Conservation (phyloP, 2,888 invertebrate genomes). For the Meandrusa payeni region DNA sequence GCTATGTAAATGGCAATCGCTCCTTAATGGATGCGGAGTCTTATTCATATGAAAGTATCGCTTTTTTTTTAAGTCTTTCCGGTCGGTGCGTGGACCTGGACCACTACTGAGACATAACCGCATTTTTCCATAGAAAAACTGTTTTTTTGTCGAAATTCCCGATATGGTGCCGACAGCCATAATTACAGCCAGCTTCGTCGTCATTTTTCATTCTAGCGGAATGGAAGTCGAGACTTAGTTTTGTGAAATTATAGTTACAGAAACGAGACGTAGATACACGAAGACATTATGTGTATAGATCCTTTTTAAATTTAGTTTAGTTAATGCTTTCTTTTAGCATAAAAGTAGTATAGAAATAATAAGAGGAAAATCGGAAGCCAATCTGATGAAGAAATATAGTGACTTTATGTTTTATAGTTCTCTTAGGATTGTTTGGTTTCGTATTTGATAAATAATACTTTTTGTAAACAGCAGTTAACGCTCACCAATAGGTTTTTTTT, state of each 20-base stretch:
- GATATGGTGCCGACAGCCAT: constrained; percentile 20
- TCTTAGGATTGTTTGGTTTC: no score
- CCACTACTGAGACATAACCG: constrained; percentile 21
- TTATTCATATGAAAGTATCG: constrained; percentile 22
- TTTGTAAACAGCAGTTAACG: no score
- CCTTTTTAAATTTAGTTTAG: no score
- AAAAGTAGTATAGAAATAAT: no score
- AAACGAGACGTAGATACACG: neutral
- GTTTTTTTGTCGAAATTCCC: constrained; percentile 17
- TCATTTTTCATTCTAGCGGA: constrained; percentile 18
- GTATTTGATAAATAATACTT: no score
- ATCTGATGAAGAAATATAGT: no score
- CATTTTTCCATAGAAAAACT: constrained; percentile 25
- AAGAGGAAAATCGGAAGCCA: no score
- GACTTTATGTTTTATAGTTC: no score
- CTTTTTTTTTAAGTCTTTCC: constrained; percentile 24
- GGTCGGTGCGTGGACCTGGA: constrained; percentile 14
- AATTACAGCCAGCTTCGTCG: constrained; percentile 11
- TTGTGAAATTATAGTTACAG: constrained; percentile 1
- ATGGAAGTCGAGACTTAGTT: neutral
- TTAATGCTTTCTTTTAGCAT: no score
- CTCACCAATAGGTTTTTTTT: no score
- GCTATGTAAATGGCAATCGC: constrained; percentile 13
- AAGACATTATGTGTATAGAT: neutral
- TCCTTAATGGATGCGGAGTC: constrained; percentile 17